Evolutionary conservation across 2,888 invertebrate genomes (phyloP).

Genomic region (Epirrhoe alternata): DNA sequence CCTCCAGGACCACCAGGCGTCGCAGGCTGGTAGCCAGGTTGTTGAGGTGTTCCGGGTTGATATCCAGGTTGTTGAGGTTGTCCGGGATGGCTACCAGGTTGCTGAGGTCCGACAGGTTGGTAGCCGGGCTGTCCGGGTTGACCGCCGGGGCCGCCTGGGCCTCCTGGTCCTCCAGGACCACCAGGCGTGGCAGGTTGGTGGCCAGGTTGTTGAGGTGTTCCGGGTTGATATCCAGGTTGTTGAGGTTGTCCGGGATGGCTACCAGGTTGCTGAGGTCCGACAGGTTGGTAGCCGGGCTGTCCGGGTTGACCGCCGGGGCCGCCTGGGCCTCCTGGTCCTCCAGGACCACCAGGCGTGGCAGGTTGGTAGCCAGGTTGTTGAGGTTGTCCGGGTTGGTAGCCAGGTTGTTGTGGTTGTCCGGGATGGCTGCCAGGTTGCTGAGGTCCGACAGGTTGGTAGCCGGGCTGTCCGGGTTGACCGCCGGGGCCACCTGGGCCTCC

Average conservation of each 20-base stretch:
- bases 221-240: slow-evolving; percentile 30
- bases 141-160: slow-evolving; percentile 18
- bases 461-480: slow-evolving; percentile 42
- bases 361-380: not conserved
- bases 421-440: slow-evolving; percentile 34
- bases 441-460: slow-evolving; percentile 27
- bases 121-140: slow-evolving; percentile 3
- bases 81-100: too few species aligned
- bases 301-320: not conserved
- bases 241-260: not conserved
- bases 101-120: too few species aligned
- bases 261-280: not conserved
- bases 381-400: slow-evolving; percentile 12
- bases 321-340: too few species aligned
- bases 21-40: slow-evolving; percentile 9
- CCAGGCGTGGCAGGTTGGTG: slow-evolving; percentile 22
- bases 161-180: slow-evolving; percentile 40
- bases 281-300: not conserved
- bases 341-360: not conserved
- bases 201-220: slow-evolving; percentile 34
- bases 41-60: slow-evolving; percentile 18
- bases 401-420: slow-evolving; percentile 39
- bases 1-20: slow-evolving; percentile 25
- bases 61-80: slow-evolving; percentile 56
- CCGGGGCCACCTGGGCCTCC: not conserved